Conservation (phyloP, 2,113 vertebrate species). For the Peromyscus californicus region DNA sequence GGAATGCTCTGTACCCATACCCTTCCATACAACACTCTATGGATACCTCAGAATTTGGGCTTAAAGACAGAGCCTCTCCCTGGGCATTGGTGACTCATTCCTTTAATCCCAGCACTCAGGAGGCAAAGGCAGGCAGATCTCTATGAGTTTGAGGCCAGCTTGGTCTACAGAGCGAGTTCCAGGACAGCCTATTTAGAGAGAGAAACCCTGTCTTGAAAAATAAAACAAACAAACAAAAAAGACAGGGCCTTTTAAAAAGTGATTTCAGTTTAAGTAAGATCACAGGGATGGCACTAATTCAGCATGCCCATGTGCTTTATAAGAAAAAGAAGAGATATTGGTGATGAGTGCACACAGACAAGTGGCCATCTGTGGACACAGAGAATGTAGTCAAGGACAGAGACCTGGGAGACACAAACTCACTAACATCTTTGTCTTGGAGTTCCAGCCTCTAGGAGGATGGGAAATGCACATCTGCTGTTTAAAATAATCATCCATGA, state of each 20-base stretch:
- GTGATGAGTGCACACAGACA: not conserved
- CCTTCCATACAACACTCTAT: not conserved
- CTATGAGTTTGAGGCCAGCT: not conserved
- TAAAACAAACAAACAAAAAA: not conserved
- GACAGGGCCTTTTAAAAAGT: not conserved
- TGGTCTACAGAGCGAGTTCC: not conserved
- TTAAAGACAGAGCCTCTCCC: not conserved
- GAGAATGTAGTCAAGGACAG: not conserved
- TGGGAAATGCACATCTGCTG: not conserved
- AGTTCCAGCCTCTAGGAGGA: not conserved
- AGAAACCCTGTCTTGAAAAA: not conserved
- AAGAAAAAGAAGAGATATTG: not conserved
- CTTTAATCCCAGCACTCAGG: not conserved
- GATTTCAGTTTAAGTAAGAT: not conserved
- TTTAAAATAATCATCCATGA: too few relatives aligned
- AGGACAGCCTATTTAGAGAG: not conserved
- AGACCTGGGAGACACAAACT: not conserved
- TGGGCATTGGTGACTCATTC: not conserved
- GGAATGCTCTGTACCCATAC: not conserved
- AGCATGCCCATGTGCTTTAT: not conserved
- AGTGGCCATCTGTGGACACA: not conserved
- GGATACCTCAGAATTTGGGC: not conserved
- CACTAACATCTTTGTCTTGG: not conserved
- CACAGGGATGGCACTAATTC: not conserved
- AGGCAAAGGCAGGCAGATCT: not conserved